Evolutionary conservation across 30 jellyfish, hydroid and myxozoan species (phyloP), one percentile per base, ranked within the genome.

Genomic region (Aurelia sp.): DNA sequence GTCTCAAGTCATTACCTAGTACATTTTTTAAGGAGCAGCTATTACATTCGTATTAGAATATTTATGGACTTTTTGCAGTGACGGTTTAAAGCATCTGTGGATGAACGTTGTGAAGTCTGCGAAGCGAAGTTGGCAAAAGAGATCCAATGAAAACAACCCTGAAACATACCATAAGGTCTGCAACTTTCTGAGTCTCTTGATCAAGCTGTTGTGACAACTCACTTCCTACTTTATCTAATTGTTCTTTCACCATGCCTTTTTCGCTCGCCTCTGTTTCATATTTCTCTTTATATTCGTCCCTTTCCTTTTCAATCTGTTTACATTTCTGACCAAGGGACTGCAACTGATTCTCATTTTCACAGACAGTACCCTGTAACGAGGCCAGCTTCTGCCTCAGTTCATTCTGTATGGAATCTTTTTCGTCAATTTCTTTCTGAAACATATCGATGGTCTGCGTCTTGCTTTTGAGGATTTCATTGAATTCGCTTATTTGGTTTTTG

Each of bases 141-240:
- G 9, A 38, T 7, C 50, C 50, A 38, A 4, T 38, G 9, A 38
- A 38, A 38, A 44, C 2, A 2, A 44, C 7, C 7, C 15, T 18
- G 58, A 24, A 30, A 60, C 62, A 24, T 27, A 88, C 95, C 95
- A 83, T 64, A 12, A 65, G 24, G 5, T 83, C 86, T 17, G 78
- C 81, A 63, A 33, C 70, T 31, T 76, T 67, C 47, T 72, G 73
- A 59, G 78, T 38, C 65, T 87, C 91, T 35, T 17, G 17, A 51
- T 90, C 97, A 41, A 90, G 53, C 50, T 86, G 97, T 24, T 74
- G 57, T 24, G 96, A 47, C 51, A 81, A 85, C 67, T 91, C 94
- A 35, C 88, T 65, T 24, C 92, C 95, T 33, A 86, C 90, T 79
- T 85, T 71, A 60, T 91, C 87, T 52, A 85, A 18, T 80, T 91